Conservation (phyloP, 2,888 invertebrate genomes). For the Nasonovia ribisnigri region DNA sequence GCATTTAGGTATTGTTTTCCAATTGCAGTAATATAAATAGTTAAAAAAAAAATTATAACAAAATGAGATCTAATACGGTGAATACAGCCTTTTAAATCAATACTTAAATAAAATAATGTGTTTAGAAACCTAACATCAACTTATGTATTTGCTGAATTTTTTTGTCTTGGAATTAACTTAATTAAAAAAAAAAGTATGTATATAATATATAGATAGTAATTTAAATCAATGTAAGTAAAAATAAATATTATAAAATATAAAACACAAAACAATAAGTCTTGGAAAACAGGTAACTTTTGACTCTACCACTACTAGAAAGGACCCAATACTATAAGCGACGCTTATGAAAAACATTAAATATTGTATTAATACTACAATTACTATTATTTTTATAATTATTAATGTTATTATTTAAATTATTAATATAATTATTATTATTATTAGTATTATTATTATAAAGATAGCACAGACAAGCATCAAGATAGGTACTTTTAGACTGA, state of each 20-base stretch:
- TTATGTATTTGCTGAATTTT: conserved; percentile 19
- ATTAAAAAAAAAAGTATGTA: conserved; percentile 37
- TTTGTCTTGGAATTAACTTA: neutral
- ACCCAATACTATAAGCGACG: conserved; percentile 62
- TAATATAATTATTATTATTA: conserved; percentile 44
- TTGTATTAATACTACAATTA: conserved; percentile 47
- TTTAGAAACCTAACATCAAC: conserved; percentile 8
- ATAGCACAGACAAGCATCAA: conserved; percentile 63
- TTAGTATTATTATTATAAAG: conserved; percentile 54
- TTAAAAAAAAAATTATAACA: conserved; percentile 52
- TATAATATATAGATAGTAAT: conserved; percentile 35
- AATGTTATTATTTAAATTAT: conserved; percentile 41
- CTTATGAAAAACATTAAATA: conserved; percentile 58
- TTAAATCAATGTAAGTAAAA: conserved; percentile 42
- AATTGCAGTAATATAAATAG: conserved; percentile 60
- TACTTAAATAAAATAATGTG: conserved; percentile 53
- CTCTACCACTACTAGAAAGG: conserved; percentile 41
- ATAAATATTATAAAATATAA: conserved; percentile 57
- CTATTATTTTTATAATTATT: conserved; percentile 57
- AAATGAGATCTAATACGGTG: conserved; percentile 61
- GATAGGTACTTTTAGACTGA: conserved; percentile 63
- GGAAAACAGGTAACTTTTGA: conserved; percentile 61
- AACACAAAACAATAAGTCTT: conserved; percentile 62
- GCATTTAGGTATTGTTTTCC: conserved; percentile 47
- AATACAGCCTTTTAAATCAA: conserved; percentile 59